Evolutionary conservation across 2,888 invertebrate genomes (phyloP), one percentile per base, ranked within the genome.

Genomic region (Anagyrus pseudococci): DNA sequence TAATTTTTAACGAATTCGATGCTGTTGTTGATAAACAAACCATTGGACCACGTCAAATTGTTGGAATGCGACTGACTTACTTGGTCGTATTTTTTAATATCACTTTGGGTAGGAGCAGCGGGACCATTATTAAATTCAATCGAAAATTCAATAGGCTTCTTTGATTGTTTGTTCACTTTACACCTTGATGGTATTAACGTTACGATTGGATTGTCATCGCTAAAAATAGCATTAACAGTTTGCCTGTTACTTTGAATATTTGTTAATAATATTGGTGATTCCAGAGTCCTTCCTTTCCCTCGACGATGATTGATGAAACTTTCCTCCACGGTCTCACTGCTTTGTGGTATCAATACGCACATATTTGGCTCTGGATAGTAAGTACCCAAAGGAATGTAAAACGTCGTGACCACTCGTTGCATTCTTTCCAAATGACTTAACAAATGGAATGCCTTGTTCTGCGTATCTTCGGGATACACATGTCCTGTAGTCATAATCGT

Each of bases 321-420:
- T 49, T 49, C 49, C 17, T 23, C 15, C 22, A 49, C 25, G 17
- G 49, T 49, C 4, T 25, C 17, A 25, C 17, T 13, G 22, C 22
- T 17, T 25, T 49, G 49, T 15, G 22, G 49, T 20, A 49, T 23
- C 8, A 49, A 49, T 49, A 49, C 13, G 22, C 49, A 49, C 49
- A 23, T 49, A 23, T 49, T 49, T 23, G 49, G 49, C 29, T 49
- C 49, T 23, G 49, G 49, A 23, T 49, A 49, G 22, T 49, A 49
- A 3, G 29, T 17, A 20, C 49, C 26, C 13, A 49, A 23, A 49
- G 49, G 49, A 26, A 49, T 20, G 8, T 6, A 23, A 49, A 10
- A 26, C 8, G 49, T 13, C 22, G 49, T 49, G 1, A 49, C 22
- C 20, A 1, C 49, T 3, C 22, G 7, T 10, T 20, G 2, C 49